A percentile compares a stretch with the other conserved stretches of the same genome.
Conservation (phyloP, 2,113 vertebrate species). For the Rhizomys pruinosus region DNA sequence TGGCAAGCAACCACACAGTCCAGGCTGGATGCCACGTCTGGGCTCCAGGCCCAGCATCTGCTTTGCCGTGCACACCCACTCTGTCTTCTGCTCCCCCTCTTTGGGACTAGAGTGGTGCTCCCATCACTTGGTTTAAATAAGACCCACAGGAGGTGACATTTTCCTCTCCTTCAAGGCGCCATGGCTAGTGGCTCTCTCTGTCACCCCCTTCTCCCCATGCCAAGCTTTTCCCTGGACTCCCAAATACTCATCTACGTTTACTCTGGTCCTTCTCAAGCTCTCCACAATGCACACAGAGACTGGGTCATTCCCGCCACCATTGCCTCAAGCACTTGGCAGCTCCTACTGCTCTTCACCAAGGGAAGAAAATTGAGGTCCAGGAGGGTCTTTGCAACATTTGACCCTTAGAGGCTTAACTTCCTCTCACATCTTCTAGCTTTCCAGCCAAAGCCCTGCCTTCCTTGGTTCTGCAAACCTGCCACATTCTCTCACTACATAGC, state of each 20-base stretch:
- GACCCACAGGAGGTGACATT: not conserved
- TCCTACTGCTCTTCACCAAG: not conserved
- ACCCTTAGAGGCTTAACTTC: not conserved
- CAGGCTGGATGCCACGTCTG: not conserved
- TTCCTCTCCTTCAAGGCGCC: constrained; percentile 19
- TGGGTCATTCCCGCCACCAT: not conserved
- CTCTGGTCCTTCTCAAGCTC: not conserved
- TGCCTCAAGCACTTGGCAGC: not conserved
- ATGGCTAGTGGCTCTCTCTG: not conserved
- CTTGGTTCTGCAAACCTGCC: not conserved
- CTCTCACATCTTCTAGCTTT: not conserved
- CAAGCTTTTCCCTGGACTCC: not conserved
- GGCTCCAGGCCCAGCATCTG: not conserved
- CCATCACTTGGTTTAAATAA: not conserved
- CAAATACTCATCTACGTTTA: not conserved
- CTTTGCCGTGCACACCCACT: not conserved
- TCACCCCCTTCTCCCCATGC: not conserved
- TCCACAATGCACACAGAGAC: not conserved
- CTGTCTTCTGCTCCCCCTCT: not conserved
- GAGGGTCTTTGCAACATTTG: not conserved
- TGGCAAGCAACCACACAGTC: too few species aligned
- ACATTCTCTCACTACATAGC: not conserved
- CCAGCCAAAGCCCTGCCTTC: not conserved
- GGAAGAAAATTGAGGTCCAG: not conserved
- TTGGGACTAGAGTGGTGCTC: not conserved